A percentile compares a stretch with the other conserved stretches of the same genome.
phyloP scores from a whole-genome alignment of 2,797 vertebrate species.

The Enteromius fasciolatus region DNA sequence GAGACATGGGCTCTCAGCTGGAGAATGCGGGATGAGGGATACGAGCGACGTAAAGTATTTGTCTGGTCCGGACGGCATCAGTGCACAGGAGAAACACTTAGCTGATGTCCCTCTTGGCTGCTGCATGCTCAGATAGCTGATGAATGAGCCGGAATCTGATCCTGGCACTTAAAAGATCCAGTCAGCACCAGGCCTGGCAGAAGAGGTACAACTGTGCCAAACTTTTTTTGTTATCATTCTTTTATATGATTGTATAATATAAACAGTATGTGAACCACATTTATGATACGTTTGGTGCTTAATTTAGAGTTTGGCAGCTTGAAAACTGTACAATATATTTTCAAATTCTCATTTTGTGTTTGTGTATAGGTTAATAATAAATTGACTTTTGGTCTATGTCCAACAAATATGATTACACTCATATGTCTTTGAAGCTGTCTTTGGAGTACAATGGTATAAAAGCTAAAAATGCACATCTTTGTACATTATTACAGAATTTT shows the following conservation, averaged over 20 bases:
- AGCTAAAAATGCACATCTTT: background rate
- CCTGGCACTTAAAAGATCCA: slow-evolving; percentile 12
- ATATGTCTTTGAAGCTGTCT: background rate
- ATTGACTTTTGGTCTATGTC: background rate
- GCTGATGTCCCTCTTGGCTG: slow-evolving; percentile 23
- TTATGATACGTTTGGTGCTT: background rate
- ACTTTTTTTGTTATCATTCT: slow-evolving; percentile 2
- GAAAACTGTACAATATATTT: slow-evolving; percentile 1
- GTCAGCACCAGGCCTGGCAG: slow-evolving; percentile 1
- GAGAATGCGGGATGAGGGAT: background rate
- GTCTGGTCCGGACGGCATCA: slow-evolving; percentile 21
- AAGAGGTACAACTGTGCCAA: background rate
- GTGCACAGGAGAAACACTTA: slow-evolving; percentile 34
- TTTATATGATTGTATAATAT: background rate
- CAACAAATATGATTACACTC: background rate
- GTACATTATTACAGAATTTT: background rate
- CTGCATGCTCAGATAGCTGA: slow-evolving; percentile 33
- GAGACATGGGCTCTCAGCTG: background rate
- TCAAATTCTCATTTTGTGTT: background rate
- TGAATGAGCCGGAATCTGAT: slow-evolving; percentile 50
- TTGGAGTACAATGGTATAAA: background rate
- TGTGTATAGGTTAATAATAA: background rate
- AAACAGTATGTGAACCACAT: background rate
- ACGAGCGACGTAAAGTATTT: background rate
- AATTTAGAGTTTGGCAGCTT: background rate